phyloP scores from a whole-genome alignment of 2,888 invertebrate species.

The Muscina levida region DNA sequence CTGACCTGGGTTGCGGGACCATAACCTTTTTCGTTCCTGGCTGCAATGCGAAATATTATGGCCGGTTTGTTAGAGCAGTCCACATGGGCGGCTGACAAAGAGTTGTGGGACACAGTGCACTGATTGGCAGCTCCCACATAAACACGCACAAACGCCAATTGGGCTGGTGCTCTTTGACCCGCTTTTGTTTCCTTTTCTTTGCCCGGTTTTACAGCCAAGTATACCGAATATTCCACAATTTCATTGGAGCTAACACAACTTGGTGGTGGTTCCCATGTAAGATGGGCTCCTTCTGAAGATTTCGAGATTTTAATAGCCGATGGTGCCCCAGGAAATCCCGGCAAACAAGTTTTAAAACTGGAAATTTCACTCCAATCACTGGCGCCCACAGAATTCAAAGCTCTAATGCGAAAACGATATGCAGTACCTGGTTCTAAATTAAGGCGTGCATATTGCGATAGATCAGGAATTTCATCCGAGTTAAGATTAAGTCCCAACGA shows the following conservation, averaged over 20 bases:
- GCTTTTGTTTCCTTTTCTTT: slow-evolving; percentile 67
- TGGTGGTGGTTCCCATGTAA: slow-evolving; percentile 70
- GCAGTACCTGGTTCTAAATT: slow-evolving; percentile 69
- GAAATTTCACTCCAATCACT: slow-evolving; percentile 70
- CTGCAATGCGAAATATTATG: slow-evolving; percentile 70
- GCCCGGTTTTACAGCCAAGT: slow-evolving; percentile 69
- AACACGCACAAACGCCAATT: slow-evolving; percentile 69
- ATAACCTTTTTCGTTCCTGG: slow-evolving; percentile 70
- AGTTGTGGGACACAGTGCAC: slow-evolving; percentile 68
- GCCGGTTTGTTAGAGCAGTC: slow-evolving; percentile 70
- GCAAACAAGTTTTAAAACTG: slow-evolving; percentile 69
- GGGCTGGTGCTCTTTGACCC: slow-evolving; percentile 65
- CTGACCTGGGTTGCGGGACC: slow-evolving; percentile 70
- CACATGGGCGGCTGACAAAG: slow-evolving; percentile 68
- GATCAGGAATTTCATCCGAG: slow-evolving; percentile 67
- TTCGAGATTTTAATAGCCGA: slow-evolving; percentile 70
- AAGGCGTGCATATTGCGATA: slow-evolving; percentile 62
- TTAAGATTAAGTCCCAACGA: slow-evolving; percentile 61
- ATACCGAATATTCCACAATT: slow-evolving; percentile 70
- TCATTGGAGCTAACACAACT: slow-evolving; percentile 68
- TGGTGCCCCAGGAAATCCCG: slow-evolving; percentile 70
- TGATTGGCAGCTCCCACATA: slow-evolving; percentile 69
- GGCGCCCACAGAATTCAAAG: slow-evolving; percentile 67
- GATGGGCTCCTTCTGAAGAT: slow-evolving; percentile 69
- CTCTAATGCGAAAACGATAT: slow-evolving; percentile 69